Base-by-base conservation (phyloP, 2,888 invertebrate genomes). In the Taenaris catops region DNA sequence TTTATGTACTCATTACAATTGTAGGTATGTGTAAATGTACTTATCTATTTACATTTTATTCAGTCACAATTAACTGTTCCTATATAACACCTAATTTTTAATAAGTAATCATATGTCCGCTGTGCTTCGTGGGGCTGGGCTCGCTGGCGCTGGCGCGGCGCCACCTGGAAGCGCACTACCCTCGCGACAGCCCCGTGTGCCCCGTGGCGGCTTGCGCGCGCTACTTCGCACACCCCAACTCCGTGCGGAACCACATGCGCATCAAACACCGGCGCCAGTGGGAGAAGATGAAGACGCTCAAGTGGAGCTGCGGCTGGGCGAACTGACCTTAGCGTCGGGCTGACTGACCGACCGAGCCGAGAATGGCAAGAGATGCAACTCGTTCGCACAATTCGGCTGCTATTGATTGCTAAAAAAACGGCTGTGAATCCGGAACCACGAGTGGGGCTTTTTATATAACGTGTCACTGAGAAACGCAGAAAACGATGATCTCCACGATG, bases 211-310 rank as follows among this genome's bases (percentile, higher is more conserved):
- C 90, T 48, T 95, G 94, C 75, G 91, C 92, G 34, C 90, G 93
- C 46, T 88, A 89, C 52, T 95, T 94, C 75, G 90, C 93, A 44
- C 94, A 95, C 78, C 95, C 95, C 44, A 95, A 95, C 84, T 94
- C 94, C 38, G 95, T 95, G 51, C 90, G 94, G 58, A 95, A 95
- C 86, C 94, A 95, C 79, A 94, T 95, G 94, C 88, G 95, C 55
- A 89, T 93, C 62, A 95, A 95, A 74, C 95, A 95, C 76, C 90
- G 92, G 26, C 83, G 89, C 51, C 93, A 94, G 65, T 95, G 94
- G 95, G 92, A 93, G 63, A 90, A 91, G 70, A 95, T 95, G 91
- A 95, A 95, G 83, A 92, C 93, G 35, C 87, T 93, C 48, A 91
- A 91, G 63, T 92, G 93, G 93, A 91, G 91, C 59, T 90, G 90